Evolutionary conservation across 2,888 invertebrate species (phyloP).

Genomic region (Cheilosia variabilis): DNA sequence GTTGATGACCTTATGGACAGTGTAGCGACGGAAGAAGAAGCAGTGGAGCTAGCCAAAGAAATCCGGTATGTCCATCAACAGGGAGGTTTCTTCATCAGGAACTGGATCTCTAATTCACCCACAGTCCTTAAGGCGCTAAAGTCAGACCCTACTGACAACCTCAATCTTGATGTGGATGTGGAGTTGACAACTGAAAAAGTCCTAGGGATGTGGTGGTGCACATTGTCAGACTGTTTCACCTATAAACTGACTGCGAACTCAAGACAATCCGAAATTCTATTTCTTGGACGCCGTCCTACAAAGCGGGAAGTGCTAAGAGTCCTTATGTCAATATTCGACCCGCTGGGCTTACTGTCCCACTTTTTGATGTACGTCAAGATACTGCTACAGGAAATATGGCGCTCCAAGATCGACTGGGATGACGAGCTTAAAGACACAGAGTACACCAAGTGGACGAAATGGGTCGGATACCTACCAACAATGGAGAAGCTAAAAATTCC

Average conservation of each 20-base stretch:
- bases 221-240: background rate
- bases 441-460: background rate
- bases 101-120: slow-evolving; percentile 71
- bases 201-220: too few relatives aligned
- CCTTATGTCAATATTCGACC: background rate
- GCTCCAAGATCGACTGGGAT: background rate
- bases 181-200: background rate
- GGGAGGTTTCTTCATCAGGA: slow-evolving; percentile 70
- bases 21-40: slow-evolving; percentile 67
- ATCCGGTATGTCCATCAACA: slow-evolving; percentile 57
- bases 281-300: background rate
- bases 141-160: background rate
- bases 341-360: background rate
- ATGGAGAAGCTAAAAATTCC: background rate
- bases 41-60: slow-evolving; percentile 35
- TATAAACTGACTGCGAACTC: background rate
- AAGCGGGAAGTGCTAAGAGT: too few relatives aligned
- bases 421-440: background rate
- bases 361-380: slow-evolving; percentile 1
- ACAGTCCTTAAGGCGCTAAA: slow-evolving; percentile 4
- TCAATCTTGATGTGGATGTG: slow-evolving; percentile 29
- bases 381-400: background rate
- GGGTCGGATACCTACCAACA: background rate
- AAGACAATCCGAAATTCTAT: background rate
- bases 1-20: slow-evolving; percentile 74